phyloP scores from a whole-genome alignment of 2,113 vertebrate genomes.

The Montifringilla adamsi region DNA sequence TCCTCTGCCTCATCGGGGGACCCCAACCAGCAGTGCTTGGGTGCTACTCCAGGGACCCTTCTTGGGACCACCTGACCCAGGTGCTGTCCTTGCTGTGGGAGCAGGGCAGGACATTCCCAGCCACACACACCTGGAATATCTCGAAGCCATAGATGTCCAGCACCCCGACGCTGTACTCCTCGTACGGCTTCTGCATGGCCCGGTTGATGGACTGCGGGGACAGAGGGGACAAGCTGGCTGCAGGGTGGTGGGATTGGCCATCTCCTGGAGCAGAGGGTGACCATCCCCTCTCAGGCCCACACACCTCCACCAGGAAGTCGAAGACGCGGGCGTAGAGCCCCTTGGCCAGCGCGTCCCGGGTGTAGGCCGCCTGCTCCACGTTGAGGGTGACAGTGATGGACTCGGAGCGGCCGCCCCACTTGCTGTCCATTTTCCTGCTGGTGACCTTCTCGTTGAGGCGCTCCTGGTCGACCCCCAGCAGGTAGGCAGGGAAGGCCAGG shows the following conservation, averaged over 20 bases:
- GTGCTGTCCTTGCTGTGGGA: background rate
- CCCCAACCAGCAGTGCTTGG: background rate
- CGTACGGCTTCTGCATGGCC: conserved; percentile 89
- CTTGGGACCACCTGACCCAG: fast-evolving
- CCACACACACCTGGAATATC: conserved; percentile 88
- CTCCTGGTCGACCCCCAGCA: conserved; percentile 85
- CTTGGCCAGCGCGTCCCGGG: conserved; percentile 90
- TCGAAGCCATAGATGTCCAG: conserved; percentile 98
- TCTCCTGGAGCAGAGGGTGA: fast-evolving
- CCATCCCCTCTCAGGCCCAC: background rate
- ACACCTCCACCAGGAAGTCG: conserved; percentile 92
- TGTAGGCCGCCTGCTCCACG: conserved; percentile 91
- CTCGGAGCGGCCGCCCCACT: conserved; percentile 90
- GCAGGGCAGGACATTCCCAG: background rate
- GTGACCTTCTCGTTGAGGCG: conserved; percentile 92
- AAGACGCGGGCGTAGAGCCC: conserved; percentile 90
- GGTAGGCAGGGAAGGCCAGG: conserved; percentile 91
- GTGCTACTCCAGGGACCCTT: background rate
- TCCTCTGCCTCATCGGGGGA: fast-evolving
- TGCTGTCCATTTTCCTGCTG: conserved; percentile 95
- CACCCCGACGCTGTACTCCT: conserved; percentile 92
- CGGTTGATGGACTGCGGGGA: conserved; percentile 85
- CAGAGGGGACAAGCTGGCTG: fast-evolving
- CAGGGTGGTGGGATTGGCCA: fast-evolving
- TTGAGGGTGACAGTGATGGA: conserved; percentile 93